Base-by-base conservation (phyloP, 2,888 invertebrate genomes). In the Archips xylosteana region DNA sequence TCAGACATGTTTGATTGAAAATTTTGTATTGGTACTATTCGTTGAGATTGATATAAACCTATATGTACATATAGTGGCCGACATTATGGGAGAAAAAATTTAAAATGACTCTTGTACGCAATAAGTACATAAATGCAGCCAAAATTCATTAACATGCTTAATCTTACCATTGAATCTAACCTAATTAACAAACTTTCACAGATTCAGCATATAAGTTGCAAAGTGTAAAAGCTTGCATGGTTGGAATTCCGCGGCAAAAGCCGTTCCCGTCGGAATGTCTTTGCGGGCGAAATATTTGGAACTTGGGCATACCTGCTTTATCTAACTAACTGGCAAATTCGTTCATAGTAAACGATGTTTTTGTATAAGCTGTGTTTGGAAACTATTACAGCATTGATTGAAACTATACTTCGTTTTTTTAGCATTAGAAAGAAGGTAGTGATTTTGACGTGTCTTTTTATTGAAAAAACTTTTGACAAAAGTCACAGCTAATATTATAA, bases 221-320 rank as follows among this genome's bases (percentile, higher is more conserved):
- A 68, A 73, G 68, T 74, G 64, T 69, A 74, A 69, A 65, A 54
- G 45, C 63, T 32, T 45, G 69, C 60, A 65, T 70, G 51, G 51
- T 42, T 51, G 42, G 39, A 23, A 39, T 49, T 65, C 57, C 66
- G 15, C 68, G 72, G 32, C 15, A 57, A 34, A 45, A 57, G 42
- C 47, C 51, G 73, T n/a, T 64, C 34, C 65, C 49, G 34, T 5
- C 36, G 70, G 74, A 74, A 74, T 74, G 74, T 70, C 74, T 74
- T 74, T 74, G 74, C 70, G 51, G 63, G 49, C 63, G 13, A 42
- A 65, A 65, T 59, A 60, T 54, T 65, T 49, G 57, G 57, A 63
- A 73, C 62, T 61, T 65, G 54, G 32, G 65, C 74, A 74, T 74
- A 61, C 70, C 74, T 65, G 69, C 69, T 60, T 74, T 69, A 70